Conservation (phyloP, 2,797 vertebrate genomes). For the Periophthalmus magnuspinnatus region DNA sequence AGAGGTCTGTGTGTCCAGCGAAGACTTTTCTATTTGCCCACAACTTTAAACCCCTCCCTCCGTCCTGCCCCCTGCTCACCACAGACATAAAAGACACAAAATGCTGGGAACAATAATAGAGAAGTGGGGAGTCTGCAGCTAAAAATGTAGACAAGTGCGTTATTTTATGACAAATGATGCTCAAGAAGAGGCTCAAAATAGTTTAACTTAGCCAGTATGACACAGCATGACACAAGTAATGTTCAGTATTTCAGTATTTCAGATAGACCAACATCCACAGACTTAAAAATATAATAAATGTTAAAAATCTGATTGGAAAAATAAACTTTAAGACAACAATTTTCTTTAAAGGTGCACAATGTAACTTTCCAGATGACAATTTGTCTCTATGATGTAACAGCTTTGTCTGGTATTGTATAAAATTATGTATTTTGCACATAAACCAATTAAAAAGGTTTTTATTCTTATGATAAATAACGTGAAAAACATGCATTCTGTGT, state of each 20-base stretch:
- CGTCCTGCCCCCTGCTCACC: constrained; percentile 26
- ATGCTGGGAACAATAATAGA: background rate
- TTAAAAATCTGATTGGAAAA: no score
- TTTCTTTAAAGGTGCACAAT: no score
- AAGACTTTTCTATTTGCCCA: constrained; percentile 23
- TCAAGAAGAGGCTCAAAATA: background rate
- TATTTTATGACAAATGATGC: background rate
- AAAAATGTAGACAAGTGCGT: background rate
- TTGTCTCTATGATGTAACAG: no score
- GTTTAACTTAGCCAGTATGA: background rate
- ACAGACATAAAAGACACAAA: background rate
- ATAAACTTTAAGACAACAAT: no score
- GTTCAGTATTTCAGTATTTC: background rate
- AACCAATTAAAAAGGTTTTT: no score
- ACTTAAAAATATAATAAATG: no score
- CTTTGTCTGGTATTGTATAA: no score
- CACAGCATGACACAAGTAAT: background rate
- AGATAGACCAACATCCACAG: background rate
- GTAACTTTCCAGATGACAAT: no score
- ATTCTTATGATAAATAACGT: no score
- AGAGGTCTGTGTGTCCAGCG: constrained; percentile 45
- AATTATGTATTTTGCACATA: no score
- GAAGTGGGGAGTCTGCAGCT: background rate
- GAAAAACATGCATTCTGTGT: no score
- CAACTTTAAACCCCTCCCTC: constrained; percentile 37